Conservation (phyloP, 2,888 invertebrate species). For the Brachynemurus nebulosus region DNA sequence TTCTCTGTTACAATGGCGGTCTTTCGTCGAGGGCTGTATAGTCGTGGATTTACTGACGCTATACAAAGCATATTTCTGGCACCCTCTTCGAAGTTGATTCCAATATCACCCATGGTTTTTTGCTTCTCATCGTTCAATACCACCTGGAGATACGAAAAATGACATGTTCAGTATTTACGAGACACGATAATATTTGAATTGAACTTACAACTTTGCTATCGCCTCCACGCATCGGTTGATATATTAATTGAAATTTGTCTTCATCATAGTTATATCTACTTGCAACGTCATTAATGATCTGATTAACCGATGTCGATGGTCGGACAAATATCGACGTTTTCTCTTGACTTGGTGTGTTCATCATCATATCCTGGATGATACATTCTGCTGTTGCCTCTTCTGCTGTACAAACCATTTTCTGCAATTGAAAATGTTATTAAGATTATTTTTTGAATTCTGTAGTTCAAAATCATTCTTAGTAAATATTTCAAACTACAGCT, state of each 20-base stretch:
- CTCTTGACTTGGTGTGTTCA: conserved; percentile 17
- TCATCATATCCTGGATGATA: conserved; percentile 30
- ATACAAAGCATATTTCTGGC: conserved; percentile 12
- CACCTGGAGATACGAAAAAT: background rate
- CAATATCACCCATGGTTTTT: conserved; percentile 4
- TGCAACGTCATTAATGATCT: conserved; percentile 35
- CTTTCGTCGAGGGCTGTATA: conserved; percentile 9
- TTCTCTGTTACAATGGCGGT: conserved; percentile 15
- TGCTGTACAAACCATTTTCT: conserved; percentile 36
- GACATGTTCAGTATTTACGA: background rate
- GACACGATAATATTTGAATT: background rate
- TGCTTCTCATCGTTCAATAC: conserved; percentile 4
- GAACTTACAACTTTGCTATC: conserved; percentile 18
- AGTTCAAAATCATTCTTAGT: no score
- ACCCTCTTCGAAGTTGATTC: conserved; percentile 13
- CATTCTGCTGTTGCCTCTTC: conserved; percentile 30
- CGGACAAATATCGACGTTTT: conserved; percentile 26
- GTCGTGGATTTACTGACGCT: background rate
- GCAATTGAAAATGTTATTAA: conserved; percentile 16
- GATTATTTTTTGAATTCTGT: no score
- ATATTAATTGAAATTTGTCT: conserved; percentile 31
- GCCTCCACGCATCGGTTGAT: conserved; percentile 23
- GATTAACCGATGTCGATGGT: conserved; percentile 31
- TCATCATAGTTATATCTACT: conserved; percentile 33
- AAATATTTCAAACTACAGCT: no score